A percentile compares a stretch with the other conserved stretches of the same genome.
Evolutionary conservation across 2,113 vertebrate genomes (phyloP).

Genomic region (Trichomycterus rosablanca): DNA sequence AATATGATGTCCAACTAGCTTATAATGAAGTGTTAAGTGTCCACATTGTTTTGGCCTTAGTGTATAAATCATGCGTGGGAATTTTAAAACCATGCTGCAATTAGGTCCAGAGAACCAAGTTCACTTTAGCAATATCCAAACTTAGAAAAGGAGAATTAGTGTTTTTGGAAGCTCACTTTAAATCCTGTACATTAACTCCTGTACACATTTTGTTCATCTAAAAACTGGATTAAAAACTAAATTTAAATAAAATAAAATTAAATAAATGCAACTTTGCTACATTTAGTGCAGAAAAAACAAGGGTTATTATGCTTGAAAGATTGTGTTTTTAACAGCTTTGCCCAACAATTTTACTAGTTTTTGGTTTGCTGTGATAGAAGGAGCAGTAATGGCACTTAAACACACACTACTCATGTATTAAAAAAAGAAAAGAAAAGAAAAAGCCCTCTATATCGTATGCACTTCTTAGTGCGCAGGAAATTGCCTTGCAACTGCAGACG

Average conservation of each 20-base stretch:
- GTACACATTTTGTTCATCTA: background rate
- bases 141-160: background rate
- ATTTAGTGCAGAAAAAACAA: constrained; percentile 12
- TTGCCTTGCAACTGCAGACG: constrained; percentile 13
- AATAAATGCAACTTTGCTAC: constrained; percentile 37
- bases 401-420: constrained; percentile 10
- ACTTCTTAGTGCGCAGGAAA: constrained; percentile 16
- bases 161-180: constrained; percentile 16
- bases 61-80: too few relatives aligned
- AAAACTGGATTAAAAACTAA: background rate
- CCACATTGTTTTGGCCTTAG: background rate
- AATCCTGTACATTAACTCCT: constrained; percentile 6
- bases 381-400: constrained; percentile 23
- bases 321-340: background rate
- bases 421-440: constrained; percentile 5
- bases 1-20: too few relatives aligned
- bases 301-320: too few relatives aligned
- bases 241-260: background rate
- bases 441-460: background rate
- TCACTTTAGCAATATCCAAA: too few relatives aligned
- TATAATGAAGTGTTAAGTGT: too few relatives aligned
- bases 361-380: constrained; percentile 27
- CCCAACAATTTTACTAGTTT: background rate
- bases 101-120: too few relatives aligned
- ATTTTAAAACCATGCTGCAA: background rate